Conservation (phyloP, 2,797 vertebrate genomes). For the Columba guinea region DNA sequence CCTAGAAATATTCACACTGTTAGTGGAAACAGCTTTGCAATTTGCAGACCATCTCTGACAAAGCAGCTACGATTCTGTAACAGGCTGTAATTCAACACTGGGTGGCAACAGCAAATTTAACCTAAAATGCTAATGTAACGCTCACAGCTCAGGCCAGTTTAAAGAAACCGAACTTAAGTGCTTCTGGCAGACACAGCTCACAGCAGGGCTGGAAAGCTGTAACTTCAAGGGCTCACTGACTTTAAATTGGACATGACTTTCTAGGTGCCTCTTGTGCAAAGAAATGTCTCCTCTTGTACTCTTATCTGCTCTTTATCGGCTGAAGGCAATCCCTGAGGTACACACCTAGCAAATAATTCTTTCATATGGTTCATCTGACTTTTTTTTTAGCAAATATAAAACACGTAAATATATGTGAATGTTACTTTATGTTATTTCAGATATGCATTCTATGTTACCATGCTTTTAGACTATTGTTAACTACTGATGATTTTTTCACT, state of each 20-base stretch:
- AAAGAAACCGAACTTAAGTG: neutral
- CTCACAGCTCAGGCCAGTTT: neutral
- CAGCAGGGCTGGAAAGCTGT: neutral
- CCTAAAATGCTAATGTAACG: neutral
- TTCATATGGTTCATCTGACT: neutral
- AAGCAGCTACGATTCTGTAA: neutral
- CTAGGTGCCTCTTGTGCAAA: neutral
- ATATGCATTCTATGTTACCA: neutral
- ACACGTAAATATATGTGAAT: neutral
- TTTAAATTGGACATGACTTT: neutral
- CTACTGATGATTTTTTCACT: neutral
- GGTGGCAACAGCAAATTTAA: neutral
- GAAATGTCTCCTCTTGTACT: neutral
- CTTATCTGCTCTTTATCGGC: neutral
- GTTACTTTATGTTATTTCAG: too few relatives aligned
- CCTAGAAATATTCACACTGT: neutral
- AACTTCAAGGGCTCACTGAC: neutral
- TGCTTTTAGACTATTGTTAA: neutral
- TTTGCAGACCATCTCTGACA: neutral
- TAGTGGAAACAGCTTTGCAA: neutral
- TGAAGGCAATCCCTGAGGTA: neutral
- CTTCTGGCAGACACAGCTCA: neutral
- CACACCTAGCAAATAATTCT: accelerated
- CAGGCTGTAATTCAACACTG: neutral
- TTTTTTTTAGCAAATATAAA: neutral